phyloP scores from a whole-genome alignment of 2,113 vertebrate species.

The Coregonus clupeaformis region DNA sequence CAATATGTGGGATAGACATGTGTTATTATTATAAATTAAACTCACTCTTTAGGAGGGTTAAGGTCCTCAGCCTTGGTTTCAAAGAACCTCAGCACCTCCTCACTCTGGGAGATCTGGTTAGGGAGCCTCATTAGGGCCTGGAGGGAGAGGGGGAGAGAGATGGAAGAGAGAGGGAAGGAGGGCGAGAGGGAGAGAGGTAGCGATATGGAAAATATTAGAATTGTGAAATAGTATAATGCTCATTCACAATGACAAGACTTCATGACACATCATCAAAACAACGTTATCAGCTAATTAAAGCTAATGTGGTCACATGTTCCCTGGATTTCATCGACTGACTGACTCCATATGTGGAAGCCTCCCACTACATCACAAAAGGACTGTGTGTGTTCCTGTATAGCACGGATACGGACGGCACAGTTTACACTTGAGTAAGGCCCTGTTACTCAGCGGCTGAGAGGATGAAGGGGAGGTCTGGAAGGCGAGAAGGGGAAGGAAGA shows the following conservation, averaged over 20 bases:
- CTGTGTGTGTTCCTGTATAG: not conserved
- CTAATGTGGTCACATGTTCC: too few species aligned
- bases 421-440: constrained; percentile 14
- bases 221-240: not conserved
- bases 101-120: constrained; percentile 88
- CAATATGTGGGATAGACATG: not conserved
- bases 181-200: constrained; percentile 6
- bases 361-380: too few species aligned
- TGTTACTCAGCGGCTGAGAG: constrained; percentile 31
- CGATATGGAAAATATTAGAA: not conserved
- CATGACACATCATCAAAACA: too few species aligned
- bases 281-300: too few species aligned
- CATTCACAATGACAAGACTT: not conserved
- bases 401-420: constrained; percentile 2
- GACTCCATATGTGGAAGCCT: too few species aligned
- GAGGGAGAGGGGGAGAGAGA: not conserved
- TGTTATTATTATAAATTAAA: constrained; percentile 29
- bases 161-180: constrained; percentile 19
- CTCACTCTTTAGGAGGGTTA: constrained; percentile 93
- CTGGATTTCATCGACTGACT: too few species aligned
- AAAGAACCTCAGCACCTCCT: constrained; percentile 92
- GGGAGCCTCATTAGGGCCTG: constrained; percentile 90
- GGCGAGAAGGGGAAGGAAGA: constrained; percentile 55
- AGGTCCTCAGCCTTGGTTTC: constrained; percentile 90
- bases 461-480: constrained; percentile 19